Percentiles rank a stretch among this genome's conserved stretches.
Evolutionary conservation across 92 coral and sea anemone genomes (phyloP).

Genomic region (Micromussa lordhowensis): DNA sequence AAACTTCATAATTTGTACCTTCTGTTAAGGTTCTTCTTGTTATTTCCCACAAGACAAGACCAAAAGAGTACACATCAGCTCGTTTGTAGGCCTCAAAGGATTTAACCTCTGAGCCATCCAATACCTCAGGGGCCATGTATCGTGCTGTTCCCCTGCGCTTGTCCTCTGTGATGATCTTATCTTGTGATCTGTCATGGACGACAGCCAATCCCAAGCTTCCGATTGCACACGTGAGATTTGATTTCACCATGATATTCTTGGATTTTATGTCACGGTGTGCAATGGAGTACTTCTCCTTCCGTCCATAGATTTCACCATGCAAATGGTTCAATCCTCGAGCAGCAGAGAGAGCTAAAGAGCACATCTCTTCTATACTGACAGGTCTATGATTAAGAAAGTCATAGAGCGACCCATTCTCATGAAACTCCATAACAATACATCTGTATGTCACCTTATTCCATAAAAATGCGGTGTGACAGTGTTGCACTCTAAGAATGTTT

Average conservation of each 20-base stretch:
- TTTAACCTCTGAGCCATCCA: conserved; percentile 77
- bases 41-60: conserved; percentile 95
- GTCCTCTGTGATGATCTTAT: conserved; percentile 68
- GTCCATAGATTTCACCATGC: conserved; percentile 92
- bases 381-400: conserved; percentile 86
- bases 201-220: conserved; percentile 95
- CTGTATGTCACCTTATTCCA: conserved; percentile 78
- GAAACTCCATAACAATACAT: conserved; percentile 94
- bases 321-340: conserved; percentile 92
- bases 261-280: conserved; percentile 97
- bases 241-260: conserved; percentile 92
- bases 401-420: conserved; percentile 89
- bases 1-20: conserved; percentile 57
- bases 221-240: conserved; percentile 90
- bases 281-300: conserved; percentile 86
- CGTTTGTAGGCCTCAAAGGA: conserved; percentile 88
- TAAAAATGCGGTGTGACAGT: conserved; percentile 23
- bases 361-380: conserved; percentile 84
- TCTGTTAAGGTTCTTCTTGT: conserved; percentile 81
- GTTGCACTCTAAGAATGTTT: conserved; percentile 63
- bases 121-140: conserved; percentile 96
- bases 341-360: conserved; percentile 87
- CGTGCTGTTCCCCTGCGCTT: conserved; percentile 91
- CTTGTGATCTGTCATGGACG: conserved; percentile 68
- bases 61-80: conserved; percentile 97